These are phyloP conservation scores for Anabacerthia variegaticeps DNA, from an alignment of 2,797 vertebrate genomes.

Conservation along the genomic window DNA sequence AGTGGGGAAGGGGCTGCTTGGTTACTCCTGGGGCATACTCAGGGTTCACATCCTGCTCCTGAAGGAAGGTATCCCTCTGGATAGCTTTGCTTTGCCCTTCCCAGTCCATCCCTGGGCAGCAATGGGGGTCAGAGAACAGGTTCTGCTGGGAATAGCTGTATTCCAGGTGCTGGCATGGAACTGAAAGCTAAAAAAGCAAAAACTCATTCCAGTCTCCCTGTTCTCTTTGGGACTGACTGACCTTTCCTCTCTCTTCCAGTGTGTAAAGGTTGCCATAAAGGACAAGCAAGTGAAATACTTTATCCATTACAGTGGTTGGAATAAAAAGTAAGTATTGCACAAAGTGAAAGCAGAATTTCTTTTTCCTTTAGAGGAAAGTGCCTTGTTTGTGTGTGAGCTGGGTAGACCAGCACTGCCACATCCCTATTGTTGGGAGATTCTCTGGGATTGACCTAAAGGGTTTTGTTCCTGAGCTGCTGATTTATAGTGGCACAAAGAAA, in stretches of 20 bases:
- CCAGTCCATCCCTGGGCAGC: not conserved
- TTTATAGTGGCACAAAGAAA: not conserved
- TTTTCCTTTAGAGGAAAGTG: not conserved
- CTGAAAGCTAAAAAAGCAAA: not conserved
- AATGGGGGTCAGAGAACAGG: not conserved
- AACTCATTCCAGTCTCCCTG: not conserved
- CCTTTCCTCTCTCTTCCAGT: constrained; percentile 79
- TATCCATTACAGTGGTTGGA: constrained; percentile 99
- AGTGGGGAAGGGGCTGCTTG: not conserved
- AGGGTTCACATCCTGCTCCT: not conserved
- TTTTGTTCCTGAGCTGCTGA: not conserved
- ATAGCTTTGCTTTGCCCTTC: not conserved
- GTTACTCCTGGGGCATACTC: not conserved
- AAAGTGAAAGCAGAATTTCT: not conserved
- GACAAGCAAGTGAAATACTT: constrained; percentile 99
- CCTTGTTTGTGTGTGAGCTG: not conserved
- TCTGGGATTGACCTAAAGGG: rapidly evolving
- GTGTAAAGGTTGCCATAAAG: constrained; percentile 98
- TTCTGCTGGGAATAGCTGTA: not conserved
- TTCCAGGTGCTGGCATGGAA: not conserved
- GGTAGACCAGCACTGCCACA: not conserved
- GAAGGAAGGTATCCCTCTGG: not conserved
- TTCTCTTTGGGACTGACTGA: not conserved
- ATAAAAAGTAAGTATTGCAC: constrained; percentile 93
- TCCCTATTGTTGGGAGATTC: not conserved